Base-by-base conservation (phyloP, 2,888 invertebrate genomes). In the Autographa gamma region DNA sequence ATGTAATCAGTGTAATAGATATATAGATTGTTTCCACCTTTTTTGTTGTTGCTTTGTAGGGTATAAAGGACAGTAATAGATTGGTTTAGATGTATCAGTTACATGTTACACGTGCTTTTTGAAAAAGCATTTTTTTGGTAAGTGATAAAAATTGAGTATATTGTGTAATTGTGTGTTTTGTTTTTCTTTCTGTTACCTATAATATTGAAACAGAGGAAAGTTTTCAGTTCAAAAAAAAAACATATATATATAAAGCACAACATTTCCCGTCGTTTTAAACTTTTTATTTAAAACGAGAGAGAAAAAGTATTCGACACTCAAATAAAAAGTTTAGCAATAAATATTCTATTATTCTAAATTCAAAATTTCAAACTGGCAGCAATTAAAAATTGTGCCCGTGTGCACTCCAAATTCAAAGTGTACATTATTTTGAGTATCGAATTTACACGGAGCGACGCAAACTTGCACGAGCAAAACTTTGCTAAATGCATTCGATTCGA, bases 401-500 rank as follows among this genome's bases (percentile, higher is more conserved):
- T 89, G 88, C 88, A 86, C 87, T 89, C 85, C 77, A 88, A 82
- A 88, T 86, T 87, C 83, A 79, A 85, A 88, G 86, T 87, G 86
- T 87, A 85, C 81, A 86, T 83, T 89, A 87, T 88, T 88, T 89
- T 73, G 90, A 91, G 88, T 84, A 82, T 79, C 85, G 80, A 90
- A 89, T 89, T 90, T 88, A 84, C 85, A 87, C 91, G 90, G 86
- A 86, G 83, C 89, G 88, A 86, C 86, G 76, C 72, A 80, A 87
- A 92, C 90, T 90, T 88, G 85, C 84, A 85, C 84, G 77, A 84
- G 82, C 70, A 76, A 80, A 89, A 93, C 91, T 87, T 93, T 89
- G 87, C 79, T 84, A 87, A 85, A 84, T 86, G 87, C 86, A 87
- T 86, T 88, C 76, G 80, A 82, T 77, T 81, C 77, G 82, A 89